Base-by-base conservation (phyloP, 2,888 invertebrate species). In the Scaptomyza parva region DNA sequence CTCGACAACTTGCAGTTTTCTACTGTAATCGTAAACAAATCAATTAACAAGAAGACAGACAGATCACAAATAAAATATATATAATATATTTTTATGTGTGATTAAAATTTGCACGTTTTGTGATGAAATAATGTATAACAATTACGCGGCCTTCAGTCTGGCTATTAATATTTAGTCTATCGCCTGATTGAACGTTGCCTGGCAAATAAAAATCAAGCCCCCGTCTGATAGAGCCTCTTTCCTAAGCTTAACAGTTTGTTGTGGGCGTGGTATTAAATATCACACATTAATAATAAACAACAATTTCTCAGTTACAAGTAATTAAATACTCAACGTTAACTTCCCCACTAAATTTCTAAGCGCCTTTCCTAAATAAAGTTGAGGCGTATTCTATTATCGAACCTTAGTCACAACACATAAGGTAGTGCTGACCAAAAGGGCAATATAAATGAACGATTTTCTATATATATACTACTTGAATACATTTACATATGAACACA, bases 71-170 rank as follows among this genome's bases (percentile, higher is more conserved):
- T 57, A 37, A 18, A 54, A 51, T 6, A 9, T 8, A 22, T 22
- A 39, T 55, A 35, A 12, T 24, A 35, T 30, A 40, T 44, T 74
- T 60, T 28, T 39, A 20, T 30, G 45, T 12, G 22, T 24, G 24
- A 39, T 20, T 30, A 18, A 28, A 33, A 26, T 48, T 55, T 18
- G 18, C 40, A 61, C 18, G 41, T 60, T 43, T 65, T 43, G 60
- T 70, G 87, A 82, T 85, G 87, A 85, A 82, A 82, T 83, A 57
- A 35, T 61, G 70, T 70, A 75, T 50, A 57, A 48, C 37, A 58
- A 70, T 78, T 81, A 20, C 78, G 17, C 60, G 60, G 44, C 61
- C 58, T 69, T 60, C 26, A 44, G 70, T 64, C 67, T 74, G 45
- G 41, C 26, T 9, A n/a, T 39, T 53, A 30, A 33, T 41, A 54